phyloP scores from a whole-genome alignment of 2,113 vertebrate genomes.

The Notechis scutatus region DNA sequence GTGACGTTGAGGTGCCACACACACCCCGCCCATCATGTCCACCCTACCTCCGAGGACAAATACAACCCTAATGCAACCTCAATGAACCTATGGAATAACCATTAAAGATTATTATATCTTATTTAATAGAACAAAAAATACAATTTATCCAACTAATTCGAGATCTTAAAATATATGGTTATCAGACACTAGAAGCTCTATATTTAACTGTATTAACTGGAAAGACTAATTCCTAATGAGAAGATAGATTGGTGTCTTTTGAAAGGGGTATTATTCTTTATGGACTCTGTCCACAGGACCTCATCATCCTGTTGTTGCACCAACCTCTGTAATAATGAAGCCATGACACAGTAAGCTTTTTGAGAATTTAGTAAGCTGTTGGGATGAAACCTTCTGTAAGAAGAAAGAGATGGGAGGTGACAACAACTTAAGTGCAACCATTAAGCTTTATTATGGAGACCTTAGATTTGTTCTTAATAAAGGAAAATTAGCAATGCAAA shows the following conservation, averaged over 20 bases:
- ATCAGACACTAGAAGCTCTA: neutral
- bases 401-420: conserved; percentile 33
- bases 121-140: conserved; percentile 20
- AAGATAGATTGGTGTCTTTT: neutral
- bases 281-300: conserved; percentile 17
- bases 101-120: neutral
- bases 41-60: too few species aligned
- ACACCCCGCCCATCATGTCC: too few species aligned
- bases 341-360: conserved; percentile 42
- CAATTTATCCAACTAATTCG: neutral
- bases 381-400: neutral
- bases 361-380: conserved; percentile 33
- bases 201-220: neutral
- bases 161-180: neutral
- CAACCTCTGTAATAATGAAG: conserved; percentile 30
- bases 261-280: neutral
- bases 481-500: conserved; percentile 73
- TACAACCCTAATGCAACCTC: too few species aligned
- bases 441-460: conserved; percentile 60
- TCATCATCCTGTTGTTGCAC: conserved; percentile 46
- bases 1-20: too few species aligned
- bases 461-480: conserved; percentile 55
- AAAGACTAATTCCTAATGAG: neutral
- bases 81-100: neutral
- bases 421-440: conserved; percentile 56